Base-by-base conservation (phyloP, 1,140 invertebrate species). In the Liolophura sinensis region DNA sequence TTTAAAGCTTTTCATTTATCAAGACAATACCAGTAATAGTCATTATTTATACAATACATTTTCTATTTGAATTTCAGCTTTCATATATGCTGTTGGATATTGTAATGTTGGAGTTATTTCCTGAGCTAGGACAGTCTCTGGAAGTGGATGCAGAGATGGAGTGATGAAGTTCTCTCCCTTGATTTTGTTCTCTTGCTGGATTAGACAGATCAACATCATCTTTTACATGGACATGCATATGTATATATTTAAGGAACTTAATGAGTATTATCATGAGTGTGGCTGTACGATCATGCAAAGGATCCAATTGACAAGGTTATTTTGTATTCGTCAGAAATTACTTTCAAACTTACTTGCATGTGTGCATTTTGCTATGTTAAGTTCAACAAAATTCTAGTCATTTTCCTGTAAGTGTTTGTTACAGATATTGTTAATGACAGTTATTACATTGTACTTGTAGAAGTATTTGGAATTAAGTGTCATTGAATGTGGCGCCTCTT, bases 71-170 rank as follows among this genome's bases (percentile, higher is more conserved):
- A 22, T 76, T 76, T 64, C 78, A 82, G 79, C 64, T 82, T 12
- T 74, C 69, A 7, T 82, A 81, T 67, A 72, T 79, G 27, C 70
- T 82, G 62, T 65, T 82, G 51, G 81, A 82, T 61, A 75, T 78
- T 18, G 51, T 80, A 1, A 54, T 82, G 25, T 70, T 68, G 51
- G 81, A 82, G 66, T 62, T 82, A 50, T 82, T 82, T 65, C 81
- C 79, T 20, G 81, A 82, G 62, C 64, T 81, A 20, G 52, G 57
- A 25, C n/a, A 62, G 24, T 47, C 22, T 46, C n/a, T n/a, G 31
- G 27, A 57, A 51, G n/a, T 48, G 18, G n/a, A n/a, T 3, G 22
- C 46, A 61, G 61, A 52, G 58, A 55, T 49, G 55, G 65, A 51
- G 61, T 67, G 61, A 67, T 60, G 56, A 52, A 67, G 60, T 67